A percentile compares a stretch with the other conserved stretches of the same genome.
These are phyloP conservation scores for Drosophila burlai DNA, from an alignment of 1,140 invertebrate species.

Conservation along the genomic window DNA sequence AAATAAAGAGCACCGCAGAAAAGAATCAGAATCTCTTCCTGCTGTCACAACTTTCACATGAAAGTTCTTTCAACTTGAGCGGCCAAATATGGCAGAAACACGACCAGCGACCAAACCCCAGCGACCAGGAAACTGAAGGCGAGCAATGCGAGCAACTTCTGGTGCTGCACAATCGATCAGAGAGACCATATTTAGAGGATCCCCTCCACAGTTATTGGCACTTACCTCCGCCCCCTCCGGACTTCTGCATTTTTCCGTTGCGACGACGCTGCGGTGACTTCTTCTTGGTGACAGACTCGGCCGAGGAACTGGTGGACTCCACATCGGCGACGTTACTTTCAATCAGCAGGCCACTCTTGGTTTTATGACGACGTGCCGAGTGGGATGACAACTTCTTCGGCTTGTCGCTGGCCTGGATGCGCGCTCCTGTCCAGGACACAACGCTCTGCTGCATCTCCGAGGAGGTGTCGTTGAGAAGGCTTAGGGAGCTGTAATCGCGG, in stretches of 20 bases:
- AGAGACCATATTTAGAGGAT: conserved; percentile 73
- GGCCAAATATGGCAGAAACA: conserved; percentile 77
- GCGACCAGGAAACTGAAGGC: conserved; percentile 61
- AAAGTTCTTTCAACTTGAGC: conserved; percentile 83
- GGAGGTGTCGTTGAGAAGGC: conserved; percentile 34
- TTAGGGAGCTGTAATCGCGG: conserved; percentile 39
- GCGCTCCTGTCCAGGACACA: conserved; percentile 71
- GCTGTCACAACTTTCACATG: conserved; percentile 83
- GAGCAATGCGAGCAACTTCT: conserved; percentile 64
- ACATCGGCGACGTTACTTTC: conserved; percentile 71
- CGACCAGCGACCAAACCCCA: conserved; percentile 38
- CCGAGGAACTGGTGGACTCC: conserved; percentile 30
- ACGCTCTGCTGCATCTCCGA: conserved; percentile 58
- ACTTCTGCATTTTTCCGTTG: conserved; percentile 70
- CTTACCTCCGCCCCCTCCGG: conserved; percentile 57
- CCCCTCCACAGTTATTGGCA: conserved; percentile 31
- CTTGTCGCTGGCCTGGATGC: conserved; percentile 21
- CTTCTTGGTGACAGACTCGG: conserved; percentile 50
- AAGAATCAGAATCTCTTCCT: conserved; percentile 72
- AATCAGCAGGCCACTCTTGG: conserved; percentile 77
- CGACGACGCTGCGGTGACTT: conserved; percentile 64
- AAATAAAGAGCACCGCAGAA: conserved; percentile 26
- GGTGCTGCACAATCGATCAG: conserved; percentile 68
- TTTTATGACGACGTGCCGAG: conserved; percentile 64
- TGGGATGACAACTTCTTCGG: conserved; percentile 12